phyloP scores from a whole-genome alignment of 2,888 invertebrate species.

The Caenorhabditis japonica region DNA sequence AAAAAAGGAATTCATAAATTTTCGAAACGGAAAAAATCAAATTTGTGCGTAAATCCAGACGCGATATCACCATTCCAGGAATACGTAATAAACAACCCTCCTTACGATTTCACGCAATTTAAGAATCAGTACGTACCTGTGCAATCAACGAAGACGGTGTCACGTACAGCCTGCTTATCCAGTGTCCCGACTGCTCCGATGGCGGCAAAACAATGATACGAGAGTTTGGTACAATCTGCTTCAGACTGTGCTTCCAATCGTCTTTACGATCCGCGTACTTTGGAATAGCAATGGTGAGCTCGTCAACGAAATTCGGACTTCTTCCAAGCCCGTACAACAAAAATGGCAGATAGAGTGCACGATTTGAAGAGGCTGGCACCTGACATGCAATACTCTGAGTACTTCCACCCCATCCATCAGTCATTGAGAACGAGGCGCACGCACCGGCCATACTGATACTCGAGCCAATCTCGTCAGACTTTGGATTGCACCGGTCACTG shows the following conservation, averaged over 20 bases:
- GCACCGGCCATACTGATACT: constrained; percentile 76
- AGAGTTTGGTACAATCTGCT: constrained; percentile 88
- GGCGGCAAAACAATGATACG: constrained; percentile 95
- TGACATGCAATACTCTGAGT: constrained; percentile 70
- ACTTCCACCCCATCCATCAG: constrained; percentile 63
- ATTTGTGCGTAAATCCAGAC: too few relatives aligned
- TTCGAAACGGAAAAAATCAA: too few relatives aligned
- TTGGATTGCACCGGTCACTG: constrained; percentile 42
- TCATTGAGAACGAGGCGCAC: constrained; percentile 72
- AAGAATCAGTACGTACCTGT: too few relatives aligned
- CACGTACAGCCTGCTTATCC: constrained; percentile 75
- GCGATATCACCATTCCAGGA: too few relatives aligned
- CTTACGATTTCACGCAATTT: too few relatives aligned
- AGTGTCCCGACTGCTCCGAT: constrained; percentile 72
- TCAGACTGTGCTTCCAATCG: constrained; percentile 58
- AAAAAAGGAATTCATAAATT: too few relatives aligned
- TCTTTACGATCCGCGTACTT: constrained; percentile 48
- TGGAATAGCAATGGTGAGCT: constrained; percentile 59
- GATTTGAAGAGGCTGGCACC: constrained; percentile 76
- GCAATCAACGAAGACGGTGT: constrained; percentile 75
- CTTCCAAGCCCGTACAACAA: constrained; percentile 96
- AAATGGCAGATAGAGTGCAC: constrained; percentile 93
- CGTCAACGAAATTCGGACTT: constrained; percentile 91
- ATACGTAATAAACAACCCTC: too few relatives aligned
- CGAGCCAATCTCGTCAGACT: constrained; percentile 62